phyloP scores from a whole-genome alignment of 1,140 invertebrate genomes.

The Penaeus vannamei region DNA sequence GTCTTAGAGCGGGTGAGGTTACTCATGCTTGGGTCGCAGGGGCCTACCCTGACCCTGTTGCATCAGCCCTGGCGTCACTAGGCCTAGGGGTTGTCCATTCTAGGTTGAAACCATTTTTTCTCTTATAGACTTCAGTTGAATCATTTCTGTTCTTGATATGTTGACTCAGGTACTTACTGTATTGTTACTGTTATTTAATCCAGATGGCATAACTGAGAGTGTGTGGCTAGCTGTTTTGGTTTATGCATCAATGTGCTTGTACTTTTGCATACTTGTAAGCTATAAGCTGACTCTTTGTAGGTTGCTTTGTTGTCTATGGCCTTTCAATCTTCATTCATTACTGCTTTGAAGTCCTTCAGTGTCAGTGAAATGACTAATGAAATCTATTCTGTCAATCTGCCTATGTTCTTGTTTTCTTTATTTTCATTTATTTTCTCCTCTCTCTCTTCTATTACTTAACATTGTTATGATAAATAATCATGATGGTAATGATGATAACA shows the following conservation, averaged over 20 bases:
- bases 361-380: too few relatives aligned
- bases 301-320: constrained; percentile 7
- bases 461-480: too few relatives aligned
- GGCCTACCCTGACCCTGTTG: neutral
- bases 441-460: too few relatives aligned
- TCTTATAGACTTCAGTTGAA: neutral
- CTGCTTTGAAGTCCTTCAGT: neutral
- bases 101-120: too few relatives aligned
- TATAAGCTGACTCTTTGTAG: constrained; percentile 2
- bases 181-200: neutral
- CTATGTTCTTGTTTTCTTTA: neutral
- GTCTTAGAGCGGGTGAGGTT: constrained; percentile 35
- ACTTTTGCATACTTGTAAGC: neutral
- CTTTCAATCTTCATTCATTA: constrained; percentile 7
- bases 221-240: neutral
- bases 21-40: constrained; percentile 15
- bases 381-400: neutral
- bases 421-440: neutral
- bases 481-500: too few relatives aligned
- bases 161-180: constrained; percentile 6
- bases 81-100: too few relatives aligned
- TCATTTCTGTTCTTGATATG: neutral
- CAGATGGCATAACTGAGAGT: neutral
- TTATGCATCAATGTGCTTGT: constrained; percentile 9
- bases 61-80: neutral